Evolutionary conservation across 1,140 invertebrate species (phyloP), one percentile per base, ranked within the genome.

Genomic region (Drosophila melanica): DNA sequence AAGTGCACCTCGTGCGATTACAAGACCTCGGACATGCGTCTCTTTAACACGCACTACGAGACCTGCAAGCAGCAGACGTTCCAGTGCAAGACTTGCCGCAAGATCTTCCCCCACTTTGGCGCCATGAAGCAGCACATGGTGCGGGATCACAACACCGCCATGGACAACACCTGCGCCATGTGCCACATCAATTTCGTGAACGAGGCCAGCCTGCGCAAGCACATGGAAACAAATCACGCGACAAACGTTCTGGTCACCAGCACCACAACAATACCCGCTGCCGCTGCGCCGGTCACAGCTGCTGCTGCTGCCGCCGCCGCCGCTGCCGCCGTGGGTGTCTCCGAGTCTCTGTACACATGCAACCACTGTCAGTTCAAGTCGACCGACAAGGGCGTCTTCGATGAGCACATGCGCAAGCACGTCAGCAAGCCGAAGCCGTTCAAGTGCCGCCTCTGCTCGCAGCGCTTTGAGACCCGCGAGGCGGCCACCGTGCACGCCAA

Each of bases 1-100:
- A 92, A 92, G 76, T 92, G 91, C 71, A 85, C 92, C 6, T 91
- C 91, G 12, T 92, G 91, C 75, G 91, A 92, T 27, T 92, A 92
- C 54, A 92, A 92, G 68, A 92, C 91, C 48, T 90, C 90, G 2
- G 91, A 92, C 69, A 91, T 92, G 84, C 81, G 90, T 45, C 58
- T 91, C 9, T 92, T 92, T 47, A 91, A 92, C 37, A 90, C 90
- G 7, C 91, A 92, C 58, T 92, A 81, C 39, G 91, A 91, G 54
- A 90, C 89, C 16, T 92, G 91, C 78, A 91, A 92, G 54, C 89
- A 91, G 72, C 90, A 92, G 75, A 92, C 90, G 11, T 91, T 90
- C 76, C 89, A 90, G 67, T 92, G 91, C 62, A 92, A 92, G 75
- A 90, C 89, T 18, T 92, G 91, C 47, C 90, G 90, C 55, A 90